Evolutionary conservation across 2,888 invertebrate species (phyloP).

Genomic region (Tipula helvola): DNA sequence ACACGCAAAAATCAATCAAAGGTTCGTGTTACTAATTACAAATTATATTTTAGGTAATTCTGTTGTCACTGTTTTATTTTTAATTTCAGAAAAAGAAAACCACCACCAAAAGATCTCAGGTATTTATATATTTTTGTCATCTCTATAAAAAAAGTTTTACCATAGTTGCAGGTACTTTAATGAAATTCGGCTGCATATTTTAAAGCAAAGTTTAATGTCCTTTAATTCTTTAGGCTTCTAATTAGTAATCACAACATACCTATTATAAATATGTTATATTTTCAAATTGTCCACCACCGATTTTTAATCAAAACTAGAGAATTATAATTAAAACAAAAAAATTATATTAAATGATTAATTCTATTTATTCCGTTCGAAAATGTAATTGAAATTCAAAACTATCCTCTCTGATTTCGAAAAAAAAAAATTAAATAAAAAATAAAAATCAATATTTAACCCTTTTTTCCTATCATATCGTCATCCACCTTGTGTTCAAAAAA

Average conservation of each 20-base stretch:
- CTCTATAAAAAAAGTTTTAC: background rate
- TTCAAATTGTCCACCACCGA: background rate
- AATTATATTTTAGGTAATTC: background rate
- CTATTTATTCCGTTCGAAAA: background rate
- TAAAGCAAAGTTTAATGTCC: no score
- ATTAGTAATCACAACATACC: no score
- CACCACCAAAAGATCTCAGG: background rate
- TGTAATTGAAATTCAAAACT: background rate
- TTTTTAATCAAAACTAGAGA: background rate
- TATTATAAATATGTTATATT: no score
- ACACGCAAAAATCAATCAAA: slow-evolving; percentile 85
- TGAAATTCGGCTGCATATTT: no score
- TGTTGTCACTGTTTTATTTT: background rate
- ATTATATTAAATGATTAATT: background rate
- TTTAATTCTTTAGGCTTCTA: no score
- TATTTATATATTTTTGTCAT: background rate
- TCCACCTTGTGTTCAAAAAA: background rate
- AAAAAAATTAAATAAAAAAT: background rate
- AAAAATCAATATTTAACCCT: background rate
- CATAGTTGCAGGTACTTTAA: background rate
- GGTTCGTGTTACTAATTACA: slow-evolving; percentile 17
- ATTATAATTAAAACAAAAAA: background rate
- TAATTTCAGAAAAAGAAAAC: slow-evolving; percentile 6
- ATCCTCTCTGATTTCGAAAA: background rate
- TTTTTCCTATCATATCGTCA: background rate